Base-by-base conservation (phyloP, 2,797 vertebrate species). In the Sebastes aleutianus region DNA sequence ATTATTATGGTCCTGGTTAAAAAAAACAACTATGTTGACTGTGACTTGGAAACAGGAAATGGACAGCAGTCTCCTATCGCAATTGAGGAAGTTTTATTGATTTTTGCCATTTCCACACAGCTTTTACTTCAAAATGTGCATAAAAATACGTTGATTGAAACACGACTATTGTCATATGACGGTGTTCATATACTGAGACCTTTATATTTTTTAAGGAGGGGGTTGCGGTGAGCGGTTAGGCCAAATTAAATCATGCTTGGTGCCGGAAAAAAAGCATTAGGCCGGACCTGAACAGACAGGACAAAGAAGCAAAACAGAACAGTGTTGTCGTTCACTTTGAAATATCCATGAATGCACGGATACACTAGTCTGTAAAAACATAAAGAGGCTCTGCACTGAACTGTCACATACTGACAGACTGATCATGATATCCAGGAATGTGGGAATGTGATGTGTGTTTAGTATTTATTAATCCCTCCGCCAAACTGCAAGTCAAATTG, bases 381-480 rank as follows among this genome's bases (percentile, higher is more conserved):
- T 12, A 20, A 73, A 75, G 50, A 84, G 68, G 36, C 56, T 71
- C 20, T 70, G 66, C 54, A 58, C 32, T 18, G 20, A 78, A 56
- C 67, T 75, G 78, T 75, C 74, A 89, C 32, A 75, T 22, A 1
- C 34, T 73, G 77, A 87, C 76, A 84, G 29, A 53, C 32, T 67
- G 64, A 80, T 69, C 47, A 63, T 82, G 56, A 83, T 75, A 80
- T 83, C 75, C 72, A 88, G 59, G 63, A 73, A 80, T 73, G 66
- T 69, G 36, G 58, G 54, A 43, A 75, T 85, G 69, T 76, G 36
- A 67, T 80, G 63, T 85, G 84, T 88, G 82, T 86, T 88, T 83
- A 81, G 64, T 78, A 82, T 91, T 84, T 87, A 85, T 86, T 87
- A 86, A 90, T 91, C 67, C 69, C 62, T 72, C 62, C 7, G 31